phyloP scores from a whole-genome alignment of 2,797 vertebrate genomes.

The Clamator glandarius region DNA sequence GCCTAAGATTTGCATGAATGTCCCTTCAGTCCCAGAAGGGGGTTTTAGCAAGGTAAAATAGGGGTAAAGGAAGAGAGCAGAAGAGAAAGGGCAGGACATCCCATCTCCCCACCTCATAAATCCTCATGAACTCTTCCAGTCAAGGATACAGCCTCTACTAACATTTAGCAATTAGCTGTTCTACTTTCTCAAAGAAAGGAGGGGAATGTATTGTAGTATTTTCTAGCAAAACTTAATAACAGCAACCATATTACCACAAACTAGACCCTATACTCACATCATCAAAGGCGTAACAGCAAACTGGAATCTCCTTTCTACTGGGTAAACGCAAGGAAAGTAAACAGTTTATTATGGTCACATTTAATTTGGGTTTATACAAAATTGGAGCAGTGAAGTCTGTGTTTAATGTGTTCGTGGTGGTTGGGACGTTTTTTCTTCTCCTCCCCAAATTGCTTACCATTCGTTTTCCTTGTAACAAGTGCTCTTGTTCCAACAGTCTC shows the following conservation, averaged over 20 bases:
- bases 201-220: background rate
- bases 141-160: background rate
- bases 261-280: background rate
- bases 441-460: conserved; percentile 21
- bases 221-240: background rate
- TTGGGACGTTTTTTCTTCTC: background rate
- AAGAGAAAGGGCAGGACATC: background rate
- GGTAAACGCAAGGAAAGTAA: conserved; percentile 50
- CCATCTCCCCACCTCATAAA: background rate
- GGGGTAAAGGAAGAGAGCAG: background rate
- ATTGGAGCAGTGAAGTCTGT: conserved; percentile 2
- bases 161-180: background rate
- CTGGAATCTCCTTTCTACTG: background rate
- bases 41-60: background rate
- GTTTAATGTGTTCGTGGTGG: conserved; percentile 51
- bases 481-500: conserved; percentile 11
- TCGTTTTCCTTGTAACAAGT: conserved; percentile 56
- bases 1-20: background rate
- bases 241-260: background rate
- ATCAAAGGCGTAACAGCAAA: background rate
- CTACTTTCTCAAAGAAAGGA: background rate
- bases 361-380: conserved; percentile 52
- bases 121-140: background rate
- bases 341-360: conserved; percentile 54
- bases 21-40: background rate